Evolutionary conservation across 2,888 invertebrate species (phyloP), one percentile per base, ranked within the genome.

Genomic region (Stratiomys singularior): DNA sequence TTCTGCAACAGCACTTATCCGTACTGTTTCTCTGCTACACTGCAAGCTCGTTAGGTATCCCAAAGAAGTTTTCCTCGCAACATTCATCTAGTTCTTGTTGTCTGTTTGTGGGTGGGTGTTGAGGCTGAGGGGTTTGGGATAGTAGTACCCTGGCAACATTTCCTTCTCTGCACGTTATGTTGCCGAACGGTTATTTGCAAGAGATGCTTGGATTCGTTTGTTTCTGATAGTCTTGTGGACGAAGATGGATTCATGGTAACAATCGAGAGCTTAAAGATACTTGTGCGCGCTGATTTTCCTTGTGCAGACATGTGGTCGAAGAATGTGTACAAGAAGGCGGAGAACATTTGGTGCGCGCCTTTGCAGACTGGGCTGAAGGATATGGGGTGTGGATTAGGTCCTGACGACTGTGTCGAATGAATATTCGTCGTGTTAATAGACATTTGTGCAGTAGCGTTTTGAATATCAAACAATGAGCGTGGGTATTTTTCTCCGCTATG

Each of bases 311-410:
- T n/a, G 25, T 46, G 21, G n/a, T 5, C 9, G 47, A 69, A 69
- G 46, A 9, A 46, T 69, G 27, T 69, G 13, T 25, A 0, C 28
- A 46, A 25, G 69, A 47, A 47, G 69, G 69, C 69, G 69, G 69
- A 69, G 69, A 69, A 23, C 69, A 69, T 25, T 69, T 69, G 47
- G 69, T 69, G 69, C 47, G 69, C 44, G 69, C 46, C 69, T 69
- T 69, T 69, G 69, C 69, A 69, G 69, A 46, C 25, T 47, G 69
- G 69, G 69, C 47, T n/a, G 47, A 69, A 69, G 44, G 37, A 13
- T 44, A 66, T 47, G 47, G 69, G 46, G 69, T 47, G 69, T 64
- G 69, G 69, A 69, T 69, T 69, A 47, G 47, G 25, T 46, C 69
- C 69, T 69, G 21, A 44, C n/a, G 25, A 37, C 11, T 46, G 46